Conservation (phyloP, 1,140 invertebrate genomes). For the Neodiprion lecontei region DNA sequence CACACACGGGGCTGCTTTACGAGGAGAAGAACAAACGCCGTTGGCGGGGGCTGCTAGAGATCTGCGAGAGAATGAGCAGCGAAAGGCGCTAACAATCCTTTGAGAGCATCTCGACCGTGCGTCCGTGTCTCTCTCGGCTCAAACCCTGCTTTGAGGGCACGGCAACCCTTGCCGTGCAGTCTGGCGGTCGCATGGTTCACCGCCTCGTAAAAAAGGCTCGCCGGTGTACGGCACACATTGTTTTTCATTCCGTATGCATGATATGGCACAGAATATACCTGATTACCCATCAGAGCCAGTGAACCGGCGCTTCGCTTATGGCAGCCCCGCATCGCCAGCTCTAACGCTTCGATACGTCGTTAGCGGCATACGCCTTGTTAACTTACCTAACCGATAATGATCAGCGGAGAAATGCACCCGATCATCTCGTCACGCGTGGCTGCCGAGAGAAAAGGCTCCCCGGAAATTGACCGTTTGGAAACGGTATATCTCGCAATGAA, state of each 20-base stretch:
- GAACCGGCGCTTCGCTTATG: slow-evolving; percentile 32
- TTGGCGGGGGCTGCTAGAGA: background rate
- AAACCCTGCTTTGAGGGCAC: background rate
- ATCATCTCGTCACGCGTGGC: too few relatives aligned
- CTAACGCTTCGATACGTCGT: slow-evolving; percentile 38
- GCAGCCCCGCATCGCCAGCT: slow-evolving; percentile 15
- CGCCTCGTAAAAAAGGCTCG: background rate
- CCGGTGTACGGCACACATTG: background rate
- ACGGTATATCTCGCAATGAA: too few relatives aligned
- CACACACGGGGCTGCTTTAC: too few relatives aligned
- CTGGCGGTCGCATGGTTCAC: slow-evolving; percentile 1
- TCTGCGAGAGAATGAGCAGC: background rate
- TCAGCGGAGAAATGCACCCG: background rate
- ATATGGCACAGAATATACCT: slow-evolving; percentile 31
- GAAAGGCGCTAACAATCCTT: slow-evolving; percentile 7
- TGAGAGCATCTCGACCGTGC: slow-evolving; percentile 1
- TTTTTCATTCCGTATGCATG: slow-evolving; percentile 5
- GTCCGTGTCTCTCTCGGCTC: background rate
- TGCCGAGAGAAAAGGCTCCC: too few relatives aligned
- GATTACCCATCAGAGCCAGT: slow-evolving; percentile 43
- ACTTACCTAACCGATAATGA: background rate
- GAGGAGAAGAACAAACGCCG: too few relatives aligned
- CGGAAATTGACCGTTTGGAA: too few relatives aligned
- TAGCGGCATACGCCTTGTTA: slow-evolving; percentile 19
- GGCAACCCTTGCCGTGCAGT: background rate